Evolutionary conservation across 2,888 invertebrate genomes (phyloP), one percentile per base, ranked within the genome.

Genomic region (Bembecia ichneumoniformis): DNA sequence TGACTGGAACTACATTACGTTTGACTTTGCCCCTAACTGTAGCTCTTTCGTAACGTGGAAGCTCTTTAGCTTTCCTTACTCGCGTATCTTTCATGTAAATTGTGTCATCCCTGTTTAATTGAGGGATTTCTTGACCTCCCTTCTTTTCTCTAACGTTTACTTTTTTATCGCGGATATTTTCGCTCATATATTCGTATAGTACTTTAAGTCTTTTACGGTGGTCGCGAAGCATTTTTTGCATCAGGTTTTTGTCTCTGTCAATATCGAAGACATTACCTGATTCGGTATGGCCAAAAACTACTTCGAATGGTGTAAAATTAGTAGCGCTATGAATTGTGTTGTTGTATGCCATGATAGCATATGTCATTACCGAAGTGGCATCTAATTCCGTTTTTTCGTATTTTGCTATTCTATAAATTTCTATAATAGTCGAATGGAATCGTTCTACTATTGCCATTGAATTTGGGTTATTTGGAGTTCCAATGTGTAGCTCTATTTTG

Each of bases 391-490:
- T 58, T 14, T 50, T 16, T 47, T 62, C 55, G 28, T 62, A 62
- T 49, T 62, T 63, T 0, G 62, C 62, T 14, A 64, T 28, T 11
- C 62, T 46, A 43, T 63, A 62, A 1, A 64, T 62, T 50, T 62
- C 61, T 16, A 57, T 48, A 0, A 62, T 47, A 1, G 61, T 62
- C 0, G 53, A 57, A 14, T 65, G 62, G 15, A 63, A 62, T 13
- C 62, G 43, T 52, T 63, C 59, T 1, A 63, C 40, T 2, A 58
- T 64, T 67, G n/a, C n/a, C n/a, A n/a, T n/a, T n/a, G n/a, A n/a
- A n/a, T n/a, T n/a, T n/a, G n/a, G n/a, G n/a, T n/a, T n/a, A n/a
- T n/a, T n/a, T n/a, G n/a, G n/a, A n/a, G n/a, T n/a, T n/a, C n/a
- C n/a, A n/a, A n/a, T n/a, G n/a, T n/a, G n/a, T n/a, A n/a, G n/a